Evolutionary conservation across 2,797 vertebrate genomes (phyloP), one percentile per base, ranked within the genome.

Genomic region (Pygocentrus nattereri): DNA sequence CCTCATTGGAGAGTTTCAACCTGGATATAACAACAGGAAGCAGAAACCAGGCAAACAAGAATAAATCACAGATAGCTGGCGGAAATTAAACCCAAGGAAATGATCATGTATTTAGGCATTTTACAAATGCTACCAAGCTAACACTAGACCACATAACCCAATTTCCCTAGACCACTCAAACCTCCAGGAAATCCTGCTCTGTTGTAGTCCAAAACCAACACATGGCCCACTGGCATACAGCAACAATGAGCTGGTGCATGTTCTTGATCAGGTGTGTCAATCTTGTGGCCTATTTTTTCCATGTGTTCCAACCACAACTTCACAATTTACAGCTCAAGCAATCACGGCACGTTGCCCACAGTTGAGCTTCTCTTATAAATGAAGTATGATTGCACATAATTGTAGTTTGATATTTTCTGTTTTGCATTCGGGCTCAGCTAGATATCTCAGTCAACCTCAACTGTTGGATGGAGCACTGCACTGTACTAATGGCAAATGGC

Each of bases 1-100:
- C 97, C 30, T 97, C 96, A 0, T 99, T 99, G 0, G 94, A 96
- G 81, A 99, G 89, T 84, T 96, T 98, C 89, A 99, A 91, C 86
- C 97, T 99, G 89, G 79, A 91, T 65, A 75, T 13, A 88, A 77
- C 23, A n/a, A 84, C 79, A 83, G 68, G 69, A 76, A 75, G 72
- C 41, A 79, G 41, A 74, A 68, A 80, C 52, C 52, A 80, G 78
- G 11, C 44, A 75, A 67, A 64, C 50, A 67, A 62, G 44, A 82
- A 83, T 67, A 38, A 81, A 85, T 76, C 41, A 59, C 49, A 10
- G 69, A 74, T 44, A 59, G 30, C 18, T 19, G 13, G 73, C 3
- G 13, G 38, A 68, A 68, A 67, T 59, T 8, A 58, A 77, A 77
- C 47, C 74, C 23, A 71, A 56, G 4, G 2, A 50, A n/a, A 31